These are phyloP conservation scores for Osmerus eperlanus DNA, from an alignment of 2,113 vertebrate genomes.

Conservation along the genomic window DNA sequence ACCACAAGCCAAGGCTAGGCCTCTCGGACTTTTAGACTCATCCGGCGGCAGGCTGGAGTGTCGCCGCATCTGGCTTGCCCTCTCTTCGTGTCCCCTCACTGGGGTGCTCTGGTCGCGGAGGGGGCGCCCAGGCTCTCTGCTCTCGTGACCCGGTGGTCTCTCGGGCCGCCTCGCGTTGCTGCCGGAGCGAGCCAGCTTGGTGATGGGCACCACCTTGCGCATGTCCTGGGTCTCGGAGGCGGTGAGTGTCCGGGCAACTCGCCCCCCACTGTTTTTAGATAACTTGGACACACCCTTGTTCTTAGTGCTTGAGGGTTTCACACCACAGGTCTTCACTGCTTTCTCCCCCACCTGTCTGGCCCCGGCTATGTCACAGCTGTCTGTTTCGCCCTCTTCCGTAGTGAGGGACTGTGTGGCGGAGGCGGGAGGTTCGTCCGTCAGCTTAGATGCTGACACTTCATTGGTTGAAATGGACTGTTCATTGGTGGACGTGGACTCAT, in stretches of 20 bases:
- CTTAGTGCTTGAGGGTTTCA: slow-evolving; percentile 55
- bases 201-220: slow-evolving; percentile 90
- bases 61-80: slow-evolving; percentile 64
- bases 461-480: slow-evolving; percentile 52
- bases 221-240: slow-evolving; percentile 81
- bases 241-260: slow-evolving; percentile 74
- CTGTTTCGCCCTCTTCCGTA: slow-evolving; percentile 67
- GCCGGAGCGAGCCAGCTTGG: slow-evolving; percentile 64
- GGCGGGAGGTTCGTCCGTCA: slow-evolving; percentile 32
- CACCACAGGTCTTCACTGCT: slow-evolving; percentile 26
- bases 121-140: slow-evolving; percentile 56
- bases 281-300: slow-evolving; percentile 62
- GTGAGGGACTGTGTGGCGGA: slow-evolving; percentile 40
- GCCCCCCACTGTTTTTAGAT: slow-evolving; percentile 45
- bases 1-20: slow-evolving; percentile 35
- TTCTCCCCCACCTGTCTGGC: slow-evolving; percentile 45
- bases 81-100: slow-evolving; percentile 72
- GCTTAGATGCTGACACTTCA: slow-evolving; percentile 47
- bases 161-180: slow-evolving; percentile 70
- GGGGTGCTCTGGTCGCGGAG: slow-evolving; percentile 77
- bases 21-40: slow-evolving; percentile 71
- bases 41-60: slow-evolving; percentile 78
- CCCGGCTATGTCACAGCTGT: slow-evolving; percentile 61
- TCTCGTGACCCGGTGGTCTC: slow-evolving; percentile 58
- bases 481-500: slow-evolving; percentile 60